Evolutionary conservation across 2,797 vertebrate genomes (phyloP), one percentile per base, ranked within the genome.

Genomic region (Bucorvus abyssinicus): DNA sequence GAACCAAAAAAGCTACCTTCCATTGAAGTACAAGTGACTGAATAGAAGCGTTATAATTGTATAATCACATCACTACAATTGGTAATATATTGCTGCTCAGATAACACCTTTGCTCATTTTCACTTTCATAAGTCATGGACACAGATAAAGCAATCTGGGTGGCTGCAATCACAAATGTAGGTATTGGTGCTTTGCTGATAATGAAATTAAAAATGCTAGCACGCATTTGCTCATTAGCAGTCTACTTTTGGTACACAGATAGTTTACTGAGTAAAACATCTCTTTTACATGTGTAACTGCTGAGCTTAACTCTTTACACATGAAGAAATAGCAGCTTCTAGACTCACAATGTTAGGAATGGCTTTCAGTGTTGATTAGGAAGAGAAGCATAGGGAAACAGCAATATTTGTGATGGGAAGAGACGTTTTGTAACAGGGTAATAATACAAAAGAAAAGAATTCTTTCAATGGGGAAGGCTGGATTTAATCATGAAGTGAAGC

Each of bases 341-440:
- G 63, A 87, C 40, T 55, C n/a, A 75, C 47, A 64, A 55, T 71
- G 12, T 59, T 84, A 87, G 83, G 57, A 84, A 79, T 12, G 34
- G 52, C 32, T 95, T 93, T 78, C 83, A 55, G n/a, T 91, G 84
- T 74, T 88, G 93, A 94, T 92, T 89, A 84, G 40, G 47, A 94
- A 74, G 32, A 78, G 40, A 93, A 89, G 60, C 69, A 84, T 10
- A 14, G 20, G 34, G 42, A 85, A 94, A 81, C 47, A 21, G 49
- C 81, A 93, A 74, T 87, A 75, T 71, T 88, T 94, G 42, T 85
- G 47, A 91, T 77, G 57, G 32, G 36, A 87, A 87, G 16, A 92
- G 53, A 83, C 75, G 73, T 76, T 87, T 95, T 88, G 45, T 78
- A 92, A 94, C 19, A 81, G 69, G 32, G 34, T 84, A 88, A 71